Base-by-base conservation (phyloP, 1,140 invertebrate genomes). In the Penaeus japonicus region DNA sequence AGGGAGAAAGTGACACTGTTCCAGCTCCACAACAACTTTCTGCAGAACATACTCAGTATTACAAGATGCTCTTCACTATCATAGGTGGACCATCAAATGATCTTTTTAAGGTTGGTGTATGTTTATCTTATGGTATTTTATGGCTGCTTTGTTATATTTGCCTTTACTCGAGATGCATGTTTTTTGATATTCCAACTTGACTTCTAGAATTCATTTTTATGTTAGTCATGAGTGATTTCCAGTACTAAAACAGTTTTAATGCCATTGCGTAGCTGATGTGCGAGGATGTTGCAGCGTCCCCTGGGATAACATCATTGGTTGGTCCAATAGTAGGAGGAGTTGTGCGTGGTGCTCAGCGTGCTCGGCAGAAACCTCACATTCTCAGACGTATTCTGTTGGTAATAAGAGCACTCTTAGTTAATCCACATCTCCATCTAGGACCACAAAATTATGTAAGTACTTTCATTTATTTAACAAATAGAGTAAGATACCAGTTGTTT, bases 371-470 rank as follows among this genome's bases (percentile, higher is more conserved):
- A 55, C 87, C 90, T 0, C 87, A 79, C 57, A 89, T 90, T 24
- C 79, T 90, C 5, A 53, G 90, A 62, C 73, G 90, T 47, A 65
- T 90, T 32, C 84, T 90, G 22, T 73, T 90, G 17, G 79, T 90
- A n/a, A 86, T 89, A 47, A 81, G 81, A 53, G 87, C 90, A 27
- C 85, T 90, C 22, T 85, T 90, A 20, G 62, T 89, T 3, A 90
- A 90, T 83, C 70, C 85, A 12, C 85, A 89, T 70, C 27, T 89
- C 17, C 88, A 90, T 30, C 59, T 90, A 17, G 90, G 90, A 0
- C 90, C 88, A 35, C 87, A 89, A 47, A 90, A 89, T 86, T 90
- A 90, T 90, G 90, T 89, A 78, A 90, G 88, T 85, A 18, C 20
- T 15, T 24, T 30, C 12, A n/a, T 77, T 20, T n/a, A n/a, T 53